Base-by-base conservation (phyloP, 1,140 invertebrate genomes). In the Hyles vespertilio region DNA sequence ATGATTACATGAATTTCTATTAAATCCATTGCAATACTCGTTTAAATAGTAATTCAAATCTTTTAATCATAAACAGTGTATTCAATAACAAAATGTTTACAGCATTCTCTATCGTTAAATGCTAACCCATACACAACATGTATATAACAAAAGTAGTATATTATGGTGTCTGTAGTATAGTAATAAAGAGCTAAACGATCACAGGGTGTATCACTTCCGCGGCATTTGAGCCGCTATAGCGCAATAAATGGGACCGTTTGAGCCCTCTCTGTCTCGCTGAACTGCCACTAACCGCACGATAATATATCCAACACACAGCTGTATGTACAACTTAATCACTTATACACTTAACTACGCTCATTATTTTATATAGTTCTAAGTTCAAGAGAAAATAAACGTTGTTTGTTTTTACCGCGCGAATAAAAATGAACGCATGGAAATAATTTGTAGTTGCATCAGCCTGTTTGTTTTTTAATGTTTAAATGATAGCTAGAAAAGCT, bases 221-320 rank as follows among this genome's bases (percentile, higher is more conserved):
- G 63, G 68, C 74, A 77, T 84, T 84, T 81, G 76, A 81, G 76
- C 69, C 73, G 68, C 65, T 76, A 79, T 80, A 50, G 74, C 69
- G 54, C 68, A 70, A 68, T 84, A 84, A 84, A 80, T 59, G 74
- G 44, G 57, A 55, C 67, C 59, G 33, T 61, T 65, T 53, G 40
- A 55, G 48, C 65, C 64, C 61, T 66, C 61, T 66, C 51, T 61
- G 59, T 57, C 58, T 67, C 65, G 56, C 56, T 56, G 57, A 59
- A 61, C 48, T 43, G 49, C 53, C 59, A 54, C 56, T 65, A 61
- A 58, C 59, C 45, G 50, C 43, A 22, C 54, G 58, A 52, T 59
- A 59, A 60, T 64, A 49, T 12, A 54, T 46, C 45, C 53, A 56
- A 63, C 51, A 63, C 56, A 22, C 51, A 57, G 5, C 5, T 48